These are phyloP conservation scores for Thyatira batis DNA, from an alignment of 2,888 invertebrate genomes.

Conservation along the genomic window DNA sequence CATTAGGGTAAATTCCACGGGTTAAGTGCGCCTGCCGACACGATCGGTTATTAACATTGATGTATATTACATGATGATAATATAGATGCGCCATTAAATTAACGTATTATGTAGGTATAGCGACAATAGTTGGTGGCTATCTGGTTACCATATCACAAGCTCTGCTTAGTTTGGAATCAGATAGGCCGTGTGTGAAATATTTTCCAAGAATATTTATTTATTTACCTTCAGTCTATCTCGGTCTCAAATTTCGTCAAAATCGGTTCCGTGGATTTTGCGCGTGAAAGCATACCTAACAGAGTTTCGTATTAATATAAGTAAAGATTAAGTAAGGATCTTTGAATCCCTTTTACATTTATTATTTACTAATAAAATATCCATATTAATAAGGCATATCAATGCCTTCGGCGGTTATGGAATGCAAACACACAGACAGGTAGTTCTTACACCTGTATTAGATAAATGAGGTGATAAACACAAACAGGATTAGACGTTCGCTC, in stretches of 20 bases:
- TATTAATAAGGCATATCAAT: background rate
- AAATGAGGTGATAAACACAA: background rate
- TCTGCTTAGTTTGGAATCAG: no score
- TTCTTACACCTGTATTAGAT: background rate
- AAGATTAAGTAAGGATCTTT: background rate
- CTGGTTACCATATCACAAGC: no score
- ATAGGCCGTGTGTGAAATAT: no score
- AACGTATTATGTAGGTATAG: background rate
- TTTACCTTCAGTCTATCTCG: no score
- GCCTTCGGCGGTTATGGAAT: background rate
- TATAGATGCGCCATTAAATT: constrained; percentile 20
- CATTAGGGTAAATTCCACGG: constrained; percentile 29
- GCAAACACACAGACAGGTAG: background rate
- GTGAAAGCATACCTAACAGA: no score
- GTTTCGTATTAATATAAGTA: no score
- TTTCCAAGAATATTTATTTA: no score
- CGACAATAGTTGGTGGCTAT: background rate
- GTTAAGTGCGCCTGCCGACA: constrained; percentile 15
- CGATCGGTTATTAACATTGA: constrained; percentile 17
- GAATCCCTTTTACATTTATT: no score
- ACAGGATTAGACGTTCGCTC: background rate
- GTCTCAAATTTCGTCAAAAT: no score
- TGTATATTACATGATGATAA: constrained; percentile 13
- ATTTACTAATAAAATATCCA: no score
- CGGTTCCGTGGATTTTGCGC: no score